These are phyloP conservation scores for Procambarus virginalis DNA, from an alignment of 1,140 invertebrate genomes.

Conservation along the genomic window DNA sequence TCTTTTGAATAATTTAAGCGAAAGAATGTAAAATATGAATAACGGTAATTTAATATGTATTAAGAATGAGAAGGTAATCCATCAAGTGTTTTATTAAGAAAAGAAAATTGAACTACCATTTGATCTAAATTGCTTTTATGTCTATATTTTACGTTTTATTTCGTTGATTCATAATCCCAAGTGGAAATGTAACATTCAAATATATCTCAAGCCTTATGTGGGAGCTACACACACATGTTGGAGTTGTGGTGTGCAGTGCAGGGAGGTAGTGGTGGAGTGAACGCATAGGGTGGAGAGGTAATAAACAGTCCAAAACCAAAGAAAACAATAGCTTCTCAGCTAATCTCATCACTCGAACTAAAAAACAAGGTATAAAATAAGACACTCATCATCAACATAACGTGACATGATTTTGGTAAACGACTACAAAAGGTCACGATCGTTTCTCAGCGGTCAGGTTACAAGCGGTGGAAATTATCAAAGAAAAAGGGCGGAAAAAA, in stretches of 20 bases:
- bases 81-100: too few species aligned
- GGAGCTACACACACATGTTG: conserved; percentile 32
- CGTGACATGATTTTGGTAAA: background rate
- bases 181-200: too few species aligned
- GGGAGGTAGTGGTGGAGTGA: conserved; percentile 22
- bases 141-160: background rate
- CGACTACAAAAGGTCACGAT: conserved; percentile 7
- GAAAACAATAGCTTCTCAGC: conserved; percentile 38
- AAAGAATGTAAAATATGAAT: background rate
- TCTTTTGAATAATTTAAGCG: background rate
- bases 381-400: conserved; percentile 4
- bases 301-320: conserved; percentile 24
- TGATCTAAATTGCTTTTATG: background rate
- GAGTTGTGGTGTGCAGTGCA: conserved; percentile 39
- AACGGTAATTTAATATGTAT: background rate
- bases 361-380: conserved; percentile 26
- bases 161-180: too few species aligned
- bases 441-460: conserved; percentile 27
- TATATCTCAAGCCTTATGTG: too few species aligned
- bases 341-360: conserved; percentile 48
- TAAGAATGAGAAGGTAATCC: too few species aligned
- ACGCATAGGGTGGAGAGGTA: conserved; percentile 7
- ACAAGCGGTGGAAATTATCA: conserved; percentile 30
- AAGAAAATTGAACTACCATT: too few species aligned
- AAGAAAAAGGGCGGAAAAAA: conserved; percentile 26